Evolutionary conservation across 1,140 invertebrate species (phyloP).

Genomic region (Whitmania pigra): DNA sequence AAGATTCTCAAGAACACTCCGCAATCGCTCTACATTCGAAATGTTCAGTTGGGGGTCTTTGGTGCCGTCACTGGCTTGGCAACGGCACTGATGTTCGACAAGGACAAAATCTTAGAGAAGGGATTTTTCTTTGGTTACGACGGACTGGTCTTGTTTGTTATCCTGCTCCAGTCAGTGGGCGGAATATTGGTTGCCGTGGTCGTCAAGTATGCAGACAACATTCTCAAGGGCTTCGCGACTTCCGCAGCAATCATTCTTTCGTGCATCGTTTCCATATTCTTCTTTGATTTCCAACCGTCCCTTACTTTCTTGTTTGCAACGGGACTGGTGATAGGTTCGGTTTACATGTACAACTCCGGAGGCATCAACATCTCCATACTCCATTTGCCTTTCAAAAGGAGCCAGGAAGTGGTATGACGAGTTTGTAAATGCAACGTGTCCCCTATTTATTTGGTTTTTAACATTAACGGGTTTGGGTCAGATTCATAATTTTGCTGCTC

Average conservation of each 20-base stretch:
- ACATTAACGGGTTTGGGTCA: too few species aligned
- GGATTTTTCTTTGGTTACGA: constrained; percentile 52
- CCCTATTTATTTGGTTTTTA: too few species aligned
- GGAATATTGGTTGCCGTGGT: constrained; percentile 46
- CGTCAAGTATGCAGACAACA: constrained; percentile 49
- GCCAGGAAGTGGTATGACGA: too few species aligned
- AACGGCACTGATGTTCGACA: constrained; percentile 46
- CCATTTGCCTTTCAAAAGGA: too few species aligned
- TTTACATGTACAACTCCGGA: constrained; percentile 69
- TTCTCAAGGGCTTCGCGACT: constrained; percentile 68
- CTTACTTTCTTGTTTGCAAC: constrained; percentile 77
- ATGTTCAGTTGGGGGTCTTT: constrained; percentile 51
- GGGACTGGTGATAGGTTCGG: constrained; percentile 74
- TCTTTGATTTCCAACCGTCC: constrained; percentile 79
- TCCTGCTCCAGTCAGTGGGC: constrained; percentile 42
- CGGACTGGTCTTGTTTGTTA: constrained; percentile 41
- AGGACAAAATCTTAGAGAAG: constrained; percentile 36
- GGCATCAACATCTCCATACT: not conserved
- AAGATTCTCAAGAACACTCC: constrained; percentile 85
- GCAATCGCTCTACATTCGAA: constrained; percentile 70
- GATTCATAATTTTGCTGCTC: too few species aligned
- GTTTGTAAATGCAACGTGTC: too few species aligned
- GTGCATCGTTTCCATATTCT: constrained; percentile 78
- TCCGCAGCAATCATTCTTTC: constrained; percentile 90
- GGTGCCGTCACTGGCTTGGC: constrained; percentile 44